These are phyloP conservation scores for Bambusicola thoracicus DNA, from an alignment of 2,113 vertebrate species.

Conservation along the genomic window DNA sequence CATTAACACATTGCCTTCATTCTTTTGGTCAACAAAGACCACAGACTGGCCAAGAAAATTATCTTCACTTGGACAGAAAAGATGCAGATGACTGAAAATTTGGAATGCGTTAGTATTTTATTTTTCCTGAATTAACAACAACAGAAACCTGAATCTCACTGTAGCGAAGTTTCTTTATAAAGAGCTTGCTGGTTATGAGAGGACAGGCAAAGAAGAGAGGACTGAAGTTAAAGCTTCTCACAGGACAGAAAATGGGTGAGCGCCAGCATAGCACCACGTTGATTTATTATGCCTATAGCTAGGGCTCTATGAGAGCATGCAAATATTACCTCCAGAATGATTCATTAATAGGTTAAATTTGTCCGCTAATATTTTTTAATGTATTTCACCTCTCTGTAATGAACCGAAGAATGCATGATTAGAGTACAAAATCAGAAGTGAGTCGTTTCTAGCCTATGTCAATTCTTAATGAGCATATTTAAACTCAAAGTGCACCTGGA, in stretches of 20 bases:
- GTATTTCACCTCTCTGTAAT: conserved; percentile 41
- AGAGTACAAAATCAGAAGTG: not conserved
- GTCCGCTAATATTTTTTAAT: not conserved
- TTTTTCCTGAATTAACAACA: not conserved
- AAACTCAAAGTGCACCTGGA: conserved; percentile 5
- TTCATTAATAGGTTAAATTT: conserved; percentile 51
- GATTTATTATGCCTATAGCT: not conserved
- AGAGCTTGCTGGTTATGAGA: not conserved
- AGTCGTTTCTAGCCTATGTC: not conserved
- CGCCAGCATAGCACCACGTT: not conserved
- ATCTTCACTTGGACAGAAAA: not conserved
- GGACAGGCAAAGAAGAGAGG: conserved; percentile 26
- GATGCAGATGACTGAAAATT: not conserved
- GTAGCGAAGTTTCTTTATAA: not conserved
- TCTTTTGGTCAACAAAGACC: not conserved
- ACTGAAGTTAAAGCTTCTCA: not conserved
- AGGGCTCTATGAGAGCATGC: not conserved
- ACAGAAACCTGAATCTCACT: not conserved
- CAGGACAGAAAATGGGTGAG: not conserved
- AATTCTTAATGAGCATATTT: not conserved
- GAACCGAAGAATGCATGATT: not conserved
- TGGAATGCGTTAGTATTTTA: not conserved
- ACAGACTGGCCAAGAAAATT: not conserved
- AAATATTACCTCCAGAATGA: conserved; percentile 8
- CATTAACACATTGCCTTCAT: not conserved